Base-by-base conservation (phyloP, 2,888 invertebrate genomes). In the Ophion slaviceki region DNA sequence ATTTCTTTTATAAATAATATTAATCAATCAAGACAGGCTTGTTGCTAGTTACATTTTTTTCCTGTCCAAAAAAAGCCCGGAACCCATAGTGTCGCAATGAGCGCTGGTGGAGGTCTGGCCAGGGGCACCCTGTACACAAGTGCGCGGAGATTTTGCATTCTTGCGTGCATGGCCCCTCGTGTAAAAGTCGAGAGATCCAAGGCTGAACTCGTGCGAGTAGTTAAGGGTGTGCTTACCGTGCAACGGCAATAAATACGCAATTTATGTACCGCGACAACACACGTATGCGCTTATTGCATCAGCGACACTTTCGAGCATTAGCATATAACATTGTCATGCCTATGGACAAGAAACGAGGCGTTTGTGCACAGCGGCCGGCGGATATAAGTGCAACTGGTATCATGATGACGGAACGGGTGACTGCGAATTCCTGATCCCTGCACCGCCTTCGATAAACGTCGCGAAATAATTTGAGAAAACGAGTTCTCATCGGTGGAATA, bases 261-360 rank as follows among this genome's bases (percentile, higher is more conserved):
- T 91, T 91, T 91, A 91, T 91, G 88, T 88, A 85, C 89, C 87
- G 87, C 84, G 17, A 53, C 53, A 53, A 53, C 17, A 84, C 78
- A 83, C 84, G 85, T 80, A 80, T 85, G 84, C 85, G 84, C 86
- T 61, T 88, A 90, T 91, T 91, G 90, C 90, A 88, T 88, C 90
- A 90, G 90, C 88, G 88, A 90, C 88, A 90, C 90, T 91, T 91
- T 91, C 90, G 87, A 90, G 87, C 88, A 89, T 90, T 90, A 88
- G 88, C 90, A 89, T 90, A 89, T 83, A 87, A 88, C 87, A 91
- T 91, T 91, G 91, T 91, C 88, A 90, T 86, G 89, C 85, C 64
- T 62, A 45, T 32, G 57, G 36, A 40, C 66, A 36, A 70, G 7
- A 24, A n/a, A 6, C 61, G 20, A 61, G 61, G 20, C 24, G 61